A percentile compares a stretch with the other conserved stretches of the same genome.
phyloP scores from a whole-genome alignment of 2,113 vertebrate species.

The Suncus etruscus region DNA sequence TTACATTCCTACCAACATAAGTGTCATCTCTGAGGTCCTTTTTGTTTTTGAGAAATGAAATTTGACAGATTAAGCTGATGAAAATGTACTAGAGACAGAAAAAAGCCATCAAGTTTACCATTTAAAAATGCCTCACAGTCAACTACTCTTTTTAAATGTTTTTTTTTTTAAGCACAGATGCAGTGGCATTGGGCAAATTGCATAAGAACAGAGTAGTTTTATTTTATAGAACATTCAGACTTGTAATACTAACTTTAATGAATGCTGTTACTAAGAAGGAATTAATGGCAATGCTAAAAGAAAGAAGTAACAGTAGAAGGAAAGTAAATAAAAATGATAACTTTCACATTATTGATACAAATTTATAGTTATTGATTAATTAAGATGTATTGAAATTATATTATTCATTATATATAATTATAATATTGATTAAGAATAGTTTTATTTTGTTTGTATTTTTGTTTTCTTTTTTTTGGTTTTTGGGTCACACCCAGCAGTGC shows the following conservation, averaged over 20 bases:
- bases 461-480: too few species aligned
- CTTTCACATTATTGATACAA: conserved; percentile 10
- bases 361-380: conserved; percentile 1
- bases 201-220: neutral
- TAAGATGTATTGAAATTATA: neutral
- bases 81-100: conserved; percentile 12
- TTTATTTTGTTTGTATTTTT: too few species aligned
- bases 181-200: conserved; percentile 4
- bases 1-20: too few species aligned
- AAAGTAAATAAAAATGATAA: conserved; percentile 39
- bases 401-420: neutral
- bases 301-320: neutral
- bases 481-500: too few species aligned
- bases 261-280: neutral
- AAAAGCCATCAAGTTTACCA: conserved; percentile 6
- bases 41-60: conserved; percentile 34
- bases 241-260: neutral
- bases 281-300: too few species aligned
- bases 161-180: conserved; percentile 33
- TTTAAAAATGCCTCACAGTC: neutral
- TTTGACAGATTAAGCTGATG: conserved; percentile 24
- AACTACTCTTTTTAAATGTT: neutral
- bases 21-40: neutral
- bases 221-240: neutral
- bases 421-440: conserved; percentile 15